Percentiles rank a stretch among this genome's conserved stretches.
phyloP scores from a whole-genome alignment of 2,888 invertebrate genomes.

The Sphaerophoria taeniata region DNA sequence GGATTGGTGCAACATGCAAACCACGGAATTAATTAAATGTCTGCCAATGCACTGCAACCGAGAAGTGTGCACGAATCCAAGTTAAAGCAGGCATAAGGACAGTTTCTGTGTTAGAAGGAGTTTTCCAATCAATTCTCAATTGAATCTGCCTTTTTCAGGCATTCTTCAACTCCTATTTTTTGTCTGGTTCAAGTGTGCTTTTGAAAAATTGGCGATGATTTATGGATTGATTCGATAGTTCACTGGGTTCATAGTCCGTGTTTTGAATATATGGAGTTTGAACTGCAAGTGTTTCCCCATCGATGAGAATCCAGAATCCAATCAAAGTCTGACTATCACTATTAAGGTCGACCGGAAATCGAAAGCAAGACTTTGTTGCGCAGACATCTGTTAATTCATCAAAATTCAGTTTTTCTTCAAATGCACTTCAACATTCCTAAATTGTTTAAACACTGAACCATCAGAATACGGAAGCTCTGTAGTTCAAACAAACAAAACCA shows the following conservation, averaged over 20 bases:
- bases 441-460: too few relatives aligned
- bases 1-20: too few relatives aligned
- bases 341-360: too few relatives aligned
- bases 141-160: slow-evolving; percentile 59
- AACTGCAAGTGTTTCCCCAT: too few relatives aligned
- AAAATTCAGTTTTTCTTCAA: too few relatives aligned
- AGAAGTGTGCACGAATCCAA: slow-evolving; percentile 67
- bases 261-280: background rate
- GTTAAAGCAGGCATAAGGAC: slow-evolving; percentile 66
- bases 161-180: background rate
- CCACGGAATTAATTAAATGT: slow-evolving; percentile 73
- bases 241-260: too few relatives aligned
- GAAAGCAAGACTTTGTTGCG: too few relatives aligned
- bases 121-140: slow-evolving; percentile 73
- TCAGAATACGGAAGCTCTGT: background rate
- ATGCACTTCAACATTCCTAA: too few relatives aligned
- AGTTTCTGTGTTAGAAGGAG: background rate
- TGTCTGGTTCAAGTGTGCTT: slow-evolving; percentile 8
- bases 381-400: too few relatives aligned
- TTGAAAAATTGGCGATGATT: background rate
- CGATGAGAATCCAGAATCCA: too few relatives aligned
- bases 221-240: too few relatives aligned
- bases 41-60: slow-evolving; percentile 71
- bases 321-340: too few relatives aligned
- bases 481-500: slow-evolving; percentile 56